A percentile compares a stretch with the other conserved stretches of the same genome.
Evolutionary conservation across 1,140 invertebrate genomes (phyloP).

Genomic region (Argopecten irradians): DNA sequence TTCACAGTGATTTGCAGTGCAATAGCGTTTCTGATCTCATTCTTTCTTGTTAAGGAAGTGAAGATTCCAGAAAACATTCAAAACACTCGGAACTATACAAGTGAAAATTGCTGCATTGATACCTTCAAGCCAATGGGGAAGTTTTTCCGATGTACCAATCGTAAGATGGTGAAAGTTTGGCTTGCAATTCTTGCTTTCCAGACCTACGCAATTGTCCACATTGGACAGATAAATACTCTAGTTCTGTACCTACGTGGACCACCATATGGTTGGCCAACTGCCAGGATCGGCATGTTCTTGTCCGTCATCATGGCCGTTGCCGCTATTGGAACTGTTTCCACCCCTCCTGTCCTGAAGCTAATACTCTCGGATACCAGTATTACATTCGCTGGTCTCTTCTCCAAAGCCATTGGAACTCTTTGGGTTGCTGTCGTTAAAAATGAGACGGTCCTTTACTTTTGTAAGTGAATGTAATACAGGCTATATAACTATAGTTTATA

Average conservation of each 20-base stretch:
- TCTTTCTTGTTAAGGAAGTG: conserved; percentile 69
- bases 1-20: conserved; percentile 69
- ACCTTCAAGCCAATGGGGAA: conserved; percentile 67
- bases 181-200: conserved; percentile 72
- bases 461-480: conserved; percentile 53
- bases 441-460: conserved; percentile 70
- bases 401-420: conserved; percentile 71
- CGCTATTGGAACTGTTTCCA: conserved; percentile 64
- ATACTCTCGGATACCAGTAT: conserved; percentile 68
- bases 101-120: conserved; percentile 69
- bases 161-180: conserved; percentile 68
- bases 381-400: conserved; percentile 68
- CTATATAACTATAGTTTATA: not conserved
- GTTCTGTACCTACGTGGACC: conserved; percentile 69
- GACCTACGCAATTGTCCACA: conserved; percentile 70
- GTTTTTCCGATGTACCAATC: conserved; percentile 70
- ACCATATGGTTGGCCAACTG: conserved; percentile 63
- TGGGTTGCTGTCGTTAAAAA: conserved; percentile 72
- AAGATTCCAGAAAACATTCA: conserved; percentile 45
- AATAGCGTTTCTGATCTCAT: conserved; percentile 68
- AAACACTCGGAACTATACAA: conserved; percentile 43
- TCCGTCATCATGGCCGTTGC: conserved; percentile 71
- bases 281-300: conserved; percentile 69
- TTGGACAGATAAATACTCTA: conserved; percentile 71
- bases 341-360: conserved; percentile 64